Evolutionary conservation across 2,113 vertebrate species (phyloP).

Genomic region (Tachysurus vachellii): DNA sequence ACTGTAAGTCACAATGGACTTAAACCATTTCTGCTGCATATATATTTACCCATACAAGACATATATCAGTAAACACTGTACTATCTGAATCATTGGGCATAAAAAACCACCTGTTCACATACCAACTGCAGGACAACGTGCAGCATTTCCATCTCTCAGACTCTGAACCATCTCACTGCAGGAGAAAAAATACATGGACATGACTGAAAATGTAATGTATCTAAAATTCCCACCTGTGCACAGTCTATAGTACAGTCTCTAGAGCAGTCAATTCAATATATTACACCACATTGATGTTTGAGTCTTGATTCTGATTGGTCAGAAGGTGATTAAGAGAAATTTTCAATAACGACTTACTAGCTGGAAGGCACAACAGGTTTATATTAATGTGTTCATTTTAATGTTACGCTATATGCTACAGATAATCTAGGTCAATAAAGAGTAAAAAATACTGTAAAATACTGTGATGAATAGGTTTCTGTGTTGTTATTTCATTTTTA

Average conservation of each 20-base stretch:
- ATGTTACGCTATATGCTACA: no score
- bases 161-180: constrained; percentile 74
- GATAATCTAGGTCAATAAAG: no score
- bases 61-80: not conserved
- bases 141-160: constrained; percentile 66
- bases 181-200: not conserved
- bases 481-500: no score
- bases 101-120: constrained; percentile 30
- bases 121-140: constrained; percentile 66
- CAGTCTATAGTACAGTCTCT: not conserved
- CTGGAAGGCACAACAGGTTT: no score
- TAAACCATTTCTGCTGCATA: not conserved
- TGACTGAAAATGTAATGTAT: not conserved
- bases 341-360: no score
- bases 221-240: not conserved
- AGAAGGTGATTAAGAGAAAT: no score
- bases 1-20: no score
- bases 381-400: no score
- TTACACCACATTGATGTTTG: not conserved
- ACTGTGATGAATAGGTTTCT: no score
- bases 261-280: not conserved
- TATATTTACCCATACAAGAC: not conserved
- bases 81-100: no score
- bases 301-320: not conserved
- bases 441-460: no score